Evolutionary conservation across 2,888 invertebrate species (phyloP), one percentile per base, ranked within the genome.

Genomic region (Drosophila mayaguana): DNA sequence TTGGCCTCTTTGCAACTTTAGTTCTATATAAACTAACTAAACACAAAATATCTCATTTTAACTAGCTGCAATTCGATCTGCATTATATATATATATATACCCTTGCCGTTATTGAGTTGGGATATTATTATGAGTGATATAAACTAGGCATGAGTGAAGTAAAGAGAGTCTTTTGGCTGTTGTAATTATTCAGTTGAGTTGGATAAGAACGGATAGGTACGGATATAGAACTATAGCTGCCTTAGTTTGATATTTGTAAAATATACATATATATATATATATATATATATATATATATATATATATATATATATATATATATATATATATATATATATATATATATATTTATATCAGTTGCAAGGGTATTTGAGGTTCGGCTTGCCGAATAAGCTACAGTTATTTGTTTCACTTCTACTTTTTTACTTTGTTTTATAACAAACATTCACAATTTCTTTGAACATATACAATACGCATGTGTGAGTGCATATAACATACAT

Each of bases 351-450:
- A 38, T 25, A 22, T 18, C 12, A 43, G 16, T 72, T 71, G 67
- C 70, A 80, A 75, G 77, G 51, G 56, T 57, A 76, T 65, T 25
- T 22, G 0, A 14, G 25, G 20, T 43, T 80, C 71, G 71, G 64
- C 71, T 60, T 1, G 54, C 80, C 71, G 71, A 76, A 16, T 55
- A 43, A 51, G 18, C 18, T 9, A 22, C 46, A 48, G 40, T 45
- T 50, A 16, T 34, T 34, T 63, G 18, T 54, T 64, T 50, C 16
- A 2, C 7, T 34, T 75, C 61, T 65, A 78, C 79, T 82, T 63
- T 51, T 82, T 82, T 69, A 82, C 80, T 80, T 80, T 82, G 80
- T 75, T 80, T 62, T 75, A 76, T 69, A 76, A 79, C 79, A 76
- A 80, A 80, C 83, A 81, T 74, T 80, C 82, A 72, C 80, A 75